These are phyloP conservation scores for Ctenicera cuprea DNA, from an alignment of 2,888 invertebrate genomes.

Conservation along the genomic window DNA sequence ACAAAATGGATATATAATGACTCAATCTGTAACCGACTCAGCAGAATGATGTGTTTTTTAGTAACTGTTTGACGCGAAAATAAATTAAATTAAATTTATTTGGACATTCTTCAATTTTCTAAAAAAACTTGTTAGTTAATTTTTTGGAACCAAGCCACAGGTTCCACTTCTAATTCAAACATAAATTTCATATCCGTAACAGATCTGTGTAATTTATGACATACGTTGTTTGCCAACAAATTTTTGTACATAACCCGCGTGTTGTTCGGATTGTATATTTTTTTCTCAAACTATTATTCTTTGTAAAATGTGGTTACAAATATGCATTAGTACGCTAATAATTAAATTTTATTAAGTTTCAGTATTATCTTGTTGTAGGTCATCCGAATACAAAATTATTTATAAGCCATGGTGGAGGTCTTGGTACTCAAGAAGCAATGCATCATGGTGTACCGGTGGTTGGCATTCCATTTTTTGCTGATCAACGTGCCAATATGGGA, in stretches of 20 bases:
- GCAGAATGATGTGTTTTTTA: too few species aligned
- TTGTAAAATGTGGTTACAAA: too few species aligned
- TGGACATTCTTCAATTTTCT: too few species aligned
- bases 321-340: too few species aligned
- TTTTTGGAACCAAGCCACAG: too few species aligned
- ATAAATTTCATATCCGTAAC: conserved; percentile 8
- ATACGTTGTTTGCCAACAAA: not conserved
- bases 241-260: too few species aligned
- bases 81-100: too few species aligned
- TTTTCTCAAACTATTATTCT: not conserved
- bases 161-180: not conserved
- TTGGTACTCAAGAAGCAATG: conserved; percentile 60
- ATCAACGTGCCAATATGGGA: conserved; percentile 53
- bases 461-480: conserved; percentile 58
- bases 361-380: conserved; percentile 46
- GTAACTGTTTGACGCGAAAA: too few species aligned
- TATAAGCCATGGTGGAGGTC: conserved; percentile 59
- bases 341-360: not conserved
- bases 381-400: conserved; percentile 61
- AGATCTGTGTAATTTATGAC: conserved; percentile 21
- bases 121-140: too few species aligned
- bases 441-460: conserved; percentile 59
- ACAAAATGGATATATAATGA: too few species aligned
- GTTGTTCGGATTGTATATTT: too few species aligned
- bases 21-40: too few species aligned